Conservation (phyloP, 2,113 vertebrate species). For the Melospiza melodia region DNA sequence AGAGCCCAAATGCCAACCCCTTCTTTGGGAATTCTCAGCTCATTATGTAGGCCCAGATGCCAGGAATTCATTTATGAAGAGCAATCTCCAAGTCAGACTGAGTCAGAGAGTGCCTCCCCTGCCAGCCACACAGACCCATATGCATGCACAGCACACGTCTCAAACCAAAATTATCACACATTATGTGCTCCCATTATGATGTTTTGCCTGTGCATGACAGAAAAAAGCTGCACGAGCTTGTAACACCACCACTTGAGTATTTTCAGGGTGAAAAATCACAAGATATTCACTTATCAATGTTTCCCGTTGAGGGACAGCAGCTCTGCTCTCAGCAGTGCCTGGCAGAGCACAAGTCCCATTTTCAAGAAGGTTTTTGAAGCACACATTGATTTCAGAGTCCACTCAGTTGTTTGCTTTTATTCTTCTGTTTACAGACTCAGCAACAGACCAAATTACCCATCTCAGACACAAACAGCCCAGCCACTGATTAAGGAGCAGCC, state of each 20-base stretch:
- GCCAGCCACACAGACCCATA: not conserved
- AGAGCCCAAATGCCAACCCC: not conserved
- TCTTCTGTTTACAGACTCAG: not conserved
- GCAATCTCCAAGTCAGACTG: not conserved
- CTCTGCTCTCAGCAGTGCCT: not conserved
- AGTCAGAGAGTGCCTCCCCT: not conserved
- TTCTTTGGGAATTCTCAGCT: not conserved
- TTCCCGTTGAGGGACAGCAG: not conserved
- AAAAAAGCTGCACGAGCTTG: not conserved
- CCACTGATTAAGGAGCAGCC: not conserved
- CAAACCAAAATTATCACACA: not conserved
- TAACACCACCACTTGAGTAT: not conserved
- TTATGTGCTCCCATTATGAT: not conserved
- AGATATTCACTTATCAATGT: not conserved
- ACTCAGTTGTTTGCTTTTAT: not conserved
- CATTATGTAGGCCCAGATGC: not conserved
- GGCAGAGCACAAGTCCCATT: not conserved
- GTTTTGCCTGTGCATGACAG: not conserved
- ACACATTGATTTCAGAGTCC: not conserved
- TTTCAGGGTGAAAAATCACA: not conserved
- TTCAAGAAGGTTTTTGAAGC: not conserved
- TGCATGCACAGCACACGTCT: not conserved
- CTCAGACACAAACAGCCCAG: not conserved
- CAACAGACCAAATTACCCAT: not conserved
- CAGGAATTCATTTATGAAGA: not conserved